These are phyloP conservation scores for Rotaria macrura DNA, from an alignment of 2,888 invertebrate genomes.

Conservation along the genomic window DNA sequence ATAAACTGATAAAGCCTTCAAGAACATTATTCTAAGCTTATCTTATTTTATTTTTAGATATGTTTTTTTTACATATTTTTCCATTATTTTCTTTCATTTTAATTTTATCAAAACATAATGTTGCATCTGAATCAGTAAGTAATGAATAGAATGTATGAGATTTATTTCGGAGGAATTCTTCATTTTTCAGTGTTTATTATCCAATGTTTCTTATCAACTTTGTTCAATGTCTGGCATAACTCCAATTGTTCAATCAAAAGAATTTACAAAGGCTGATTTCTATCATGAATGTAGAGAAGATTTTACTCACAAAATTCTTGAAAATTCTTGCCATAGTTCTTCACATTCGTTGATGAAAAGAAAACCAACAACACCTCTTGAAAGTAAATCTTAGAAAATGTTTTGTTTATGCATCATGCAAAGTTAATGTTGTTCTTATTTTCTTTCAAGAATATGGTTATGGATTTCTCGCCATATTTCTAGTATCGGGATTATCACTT, in stretches of 20 bases:
- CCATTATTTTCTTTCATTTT: background rate
- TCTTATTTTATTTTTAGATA: background rate
- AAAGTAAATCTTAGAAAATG: background rate
- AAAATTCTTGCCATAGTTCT: background rate
- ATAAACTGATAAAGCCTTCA: too few relatives aligned
- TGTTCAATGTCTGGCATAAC: background rate
- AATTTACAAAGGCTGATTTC: background rate
- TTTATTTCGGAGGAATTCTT: too few relatives aligned
- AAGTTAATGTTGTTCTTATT: background rate
- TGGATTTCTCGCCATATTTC: slow-evolving; percentile 47
- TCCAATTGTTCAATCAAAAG: background rate
- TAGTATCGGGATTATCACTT: slow-evolving; percentile 49
- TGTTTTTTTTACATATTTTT: background rate
- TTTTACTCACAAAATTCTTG: background rate
- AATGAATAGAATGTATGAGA: background rate
- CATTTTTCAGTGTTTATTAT: background rate
- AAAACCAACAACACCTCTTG: background rate
- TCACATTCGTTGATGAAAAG: background rate
- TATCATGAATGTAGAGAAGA: background rate
- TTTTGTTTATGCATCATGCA: too few relatives aligned
- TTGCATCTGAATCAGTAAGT: background rate
- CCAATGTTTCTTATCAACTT: background rate
- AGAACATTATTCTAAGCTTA: too few relatives aligned
- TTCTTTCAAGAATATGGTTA: slow-evolving; percentile 43
- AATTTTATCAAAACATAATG: background rate